phyloP scores from a whole-genome alignment of 2,113 vertebrate genomes.

The Choloepus hoffmanni region DNA sequence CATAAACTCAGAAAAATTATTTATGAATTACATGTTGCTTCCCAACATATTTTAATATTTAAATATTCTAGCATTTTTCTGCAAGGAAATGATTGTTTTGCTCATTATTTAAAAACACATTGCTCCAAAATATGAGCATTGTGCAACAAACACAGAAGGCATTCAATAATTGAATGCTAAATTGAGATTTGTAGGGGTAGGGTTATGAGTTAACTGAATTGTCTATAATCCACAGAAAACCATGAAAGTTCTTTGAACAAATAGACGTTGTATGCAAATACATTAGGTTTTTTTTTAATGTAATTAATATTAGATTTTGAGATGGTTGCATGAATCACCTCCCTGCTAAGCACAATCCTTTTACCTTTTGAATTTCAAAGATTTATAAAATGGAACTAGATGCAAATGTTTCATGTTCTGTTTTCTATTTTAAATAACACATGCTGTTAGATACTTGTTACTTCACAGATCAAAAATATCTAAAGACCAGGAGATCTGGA shows the following conservation, averaged over 20 bases:
- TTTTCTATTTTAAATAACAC: slow-evolving; percentile 69
- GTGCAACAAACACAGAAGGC: not conserved
- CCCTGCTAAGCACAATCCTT: not conserved
- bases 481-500: slow-evolving; percentile 34
- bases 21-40: not conserved
- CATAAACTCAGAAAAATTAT: not conserved
- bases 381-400: slow-evolving; percentile 71
- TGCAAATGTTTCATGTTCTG: slow-evolving; percentile 50
- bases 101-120: not conserved
- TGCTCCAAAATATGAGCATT: not conserved
- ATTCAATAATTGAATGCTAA: not conserved
- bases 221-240: not conserved
- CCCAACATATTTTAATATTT: not conserved
- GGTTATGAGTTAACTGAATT: slow-evolving; percentile 38
- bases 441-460: slow-evolving; percentile 40
- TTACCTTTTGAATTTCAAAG: slow-evolving; percentile 65
- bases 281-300: slow-evolving; percentile 3
- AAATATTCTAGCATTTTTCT: not conserved
- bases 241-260: not conserved
- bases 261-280: not conserved
- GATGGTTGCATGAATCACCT: not conserved
- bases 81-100: not conserved
- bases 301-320: slow-evolving; percentile 21
- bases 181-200: not conserved
- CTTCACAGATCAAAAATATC: slow-evolving; percentile 49